These are phyloP conservation scores for Serranochromis macrocephalus DNA, from an alignment of 2,113 vertebrate genomes.

Conservation along the genomic window DNA sequence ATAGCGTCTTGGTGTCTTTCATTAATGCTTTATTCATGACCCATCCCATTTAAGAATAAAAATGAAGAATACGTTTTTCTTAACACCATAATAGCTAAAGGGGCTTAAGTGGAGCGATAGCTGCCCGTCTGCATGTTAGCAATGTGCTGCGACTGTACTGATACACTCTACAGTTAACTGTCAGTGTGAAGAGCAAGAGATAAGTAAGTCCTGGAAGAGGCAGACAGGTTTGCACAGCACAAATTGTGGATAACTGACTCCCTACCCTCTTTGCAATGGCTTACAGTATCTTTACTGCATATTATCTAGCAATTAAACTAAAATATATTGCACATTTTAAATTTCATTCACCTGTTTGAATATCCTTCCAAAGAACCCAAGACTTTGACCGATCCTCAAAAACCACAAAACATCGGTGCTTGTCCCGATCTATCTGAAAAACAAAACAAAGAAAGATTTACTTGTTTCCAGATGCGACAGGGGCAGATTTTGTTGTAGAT, in stretches of 20 bases:
- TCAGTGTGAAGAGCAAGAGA: conserved; percentile 27
- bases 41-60: not conserved
- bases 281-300: not conserved
- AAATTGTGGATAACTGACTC: not conserved
- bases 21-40: not conserved
- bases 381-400: conserved; percentile 98
- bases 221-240: not conserved
- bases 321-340: not conserved
- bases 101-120: not conserved
- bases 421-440: conserved; percentile 89
- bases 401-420: conserved; percentile 93
- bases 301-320: not conserved
- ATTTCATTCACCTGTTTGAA: conserved; percentile 86
- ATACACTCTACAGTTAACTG: conserved; percentile 56
- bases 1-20: not conserved
- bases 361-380: conserved; percentile 98
- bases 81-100: not conserved
- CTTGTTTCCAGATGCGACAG: not conserved
- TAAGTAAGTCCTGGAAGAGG: conserved; percentile 7
- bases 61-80: not conserved
- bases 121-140: not conserved
- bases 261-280: not conserved
- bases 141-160: conserved; percentile 1
- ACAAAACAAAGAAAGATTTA: not conserved
- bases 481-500: not conserved